These are phyloP conservation scores for Cenopis cana DNA, from an alignment of 2,888 invertebrate species.

Conservation along the genomic window DNA sequence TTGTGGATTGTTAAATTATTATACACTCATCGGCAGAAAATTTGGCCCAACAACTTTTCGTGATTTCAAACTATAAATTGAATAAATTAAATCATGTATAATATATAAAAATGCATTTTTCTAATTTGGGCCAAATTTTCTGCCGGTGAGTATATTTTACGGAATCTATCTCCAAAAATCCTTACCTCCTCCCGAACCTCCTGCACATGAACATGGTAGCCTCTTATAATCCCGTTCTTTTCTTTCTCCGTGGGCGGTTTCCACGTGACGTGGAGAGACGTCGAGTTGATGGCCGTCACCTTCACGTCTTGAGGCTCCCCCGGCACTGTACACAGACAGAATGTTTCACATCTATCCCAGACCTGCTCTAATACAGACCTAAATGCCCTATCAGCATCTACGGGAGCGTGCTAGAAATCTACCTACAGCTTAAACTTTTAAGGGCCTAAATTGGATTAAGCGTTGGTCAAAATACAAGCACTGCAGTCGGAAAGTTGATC, in stretches of 20 bases:
- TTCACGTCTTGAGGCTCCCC: slow-evolving; percentile 98
- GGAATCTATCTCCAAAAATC: neutral
- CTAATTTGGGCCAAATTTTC: too few species aligned
- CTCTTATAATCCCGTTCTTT: slow-evolving; percentile 97
- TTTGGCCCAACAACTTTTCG: too few species aligned
- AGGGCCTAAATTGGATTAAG: slow-evolving; percentile 70
- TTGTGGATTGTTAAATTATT: too few species aligned
- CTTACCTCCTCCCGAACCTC: slow-evolving; percentile 94
- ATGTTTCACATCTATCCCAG: slow-evolving; percentile 61
- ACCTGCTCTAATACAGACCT: slow-evolving; percentile 65
- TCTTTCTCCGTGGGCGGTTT: slow-evolving; percentile 96
- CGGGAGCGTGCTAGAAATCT: slow-evolving; percentile 78
- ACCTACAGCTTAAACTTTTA: slow-evolving; percentile 71
- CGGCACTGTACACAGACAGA: slow-evolving; percentile 90
- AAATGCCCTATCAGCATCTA: slow-evolving; percentile 85
- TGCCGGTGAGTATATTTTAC: too few species aligned
- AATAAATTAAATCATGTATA: too few species aligned
- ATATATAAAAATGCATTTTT: too few species aligned
- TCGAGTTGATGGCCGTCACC: slow-evolving; percentile 95
- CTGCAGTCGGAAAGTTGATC: slow-evolving; percentile 55
- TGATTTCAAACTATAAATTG: too few species aligned
- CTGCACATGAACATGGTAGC: slow-evolving; percentile 98
- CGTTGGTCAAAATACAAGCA: slow-evolving; percentile 65
- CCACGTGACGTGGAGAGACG: slow-evolving; percentile 98
- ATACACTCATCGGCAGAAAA: too few species aligned